Conservation (phyloP, 2,888 invertebrate genomes). For the Cepaea hortensis region DNA sequence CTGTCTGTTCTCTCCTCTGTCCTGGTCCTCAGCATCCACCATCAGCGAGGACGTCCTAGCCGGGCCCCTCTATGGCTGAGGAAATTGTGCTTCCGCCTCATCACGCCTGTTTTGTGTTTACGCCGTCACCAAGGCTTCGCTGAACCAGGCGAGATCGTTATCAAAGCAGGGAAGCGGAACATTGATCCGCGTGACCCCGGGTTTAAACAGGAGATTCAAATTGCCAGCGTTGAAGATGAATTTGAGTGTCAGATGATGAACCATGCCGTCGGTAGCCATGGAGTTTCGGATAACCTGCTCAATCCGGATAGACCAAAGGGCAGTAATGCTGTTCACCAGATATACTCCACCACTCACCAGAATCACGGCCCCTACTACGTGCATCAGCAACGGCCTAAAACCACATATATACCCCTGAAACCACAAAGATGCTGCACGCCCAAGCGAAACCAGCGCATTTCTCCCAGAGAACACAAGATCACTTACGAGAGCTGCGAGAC, state of each 20-base stretch:
- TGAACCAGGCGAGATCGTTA: not conserved
- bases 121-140: not conserved
- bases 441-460: not conserved
- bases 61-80: slow-evolving; percentile 65
- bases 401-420: not conserved
- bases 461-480: not conserved
- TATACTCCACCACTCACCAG: not conserved
- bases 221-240: slow-evolving; percentile 41
- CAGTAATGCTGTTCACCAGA: not conserved
- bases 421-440: not conserved
- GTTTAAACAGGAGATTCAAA: not conserved
- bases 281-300: not conserved
- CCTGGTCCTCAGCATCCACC: slow-evolving; percentile 70
- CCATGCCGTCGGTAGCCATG: slow-evolving; percentile 9
- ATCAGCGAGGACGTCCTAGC: slow-evolving; percentile 65
- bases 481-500: not conserved
- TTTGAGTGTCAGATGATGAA: slow-evolving; percentile 44
- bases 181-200: not conserved
- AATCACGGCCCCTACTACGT: not conserved
- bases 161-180: not conserved
- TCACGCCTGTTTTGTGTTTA: slow-evolving; percentile 45
- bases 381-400: not conserved
- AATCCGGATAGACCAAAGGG: not conserved
- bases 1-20: slow-evolving; percentile 72
- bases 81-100: slow-evolving; percentile 57